These are phyloP conservation scores for Cynocephalus volans DNA, from an alignment of 2,113 vertebrate species.

Conservation along the genomic window DNA sequence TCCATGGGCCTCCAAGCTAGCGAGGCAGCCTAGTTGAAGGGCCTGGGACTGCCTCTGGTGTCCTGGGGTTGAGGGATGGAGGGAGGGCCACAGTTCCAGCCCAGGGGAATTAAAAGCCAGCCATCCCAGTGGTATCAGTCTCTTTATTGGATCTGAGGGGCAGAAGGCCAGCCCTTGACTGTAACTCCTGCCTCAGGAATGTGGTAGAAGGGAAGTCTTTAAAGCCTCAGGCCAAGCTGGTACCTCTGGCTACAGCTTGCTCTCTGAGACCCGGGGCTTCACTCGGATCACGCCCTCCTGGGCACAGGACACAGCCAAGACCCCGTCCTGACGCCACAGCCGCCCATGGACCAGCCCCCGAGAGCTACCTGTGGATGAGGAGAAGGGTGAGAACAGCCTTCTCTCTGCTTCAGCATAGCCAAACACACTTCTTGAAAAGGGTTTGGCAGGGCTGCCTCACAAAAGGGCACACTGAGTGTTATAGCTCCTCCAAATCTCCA, in stretches of 20 bases:
- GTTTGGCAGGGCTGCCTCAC: not conserved
- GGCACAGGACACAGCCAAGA: conserved; percentile 94
- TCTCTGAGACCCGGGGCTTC: conserved; percentile 79
- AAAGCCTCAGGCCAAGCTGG: conserved; percentile 18
- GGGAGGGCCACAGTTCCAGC: not conserved
- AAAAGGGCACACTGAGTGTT: too few relatives aligned
- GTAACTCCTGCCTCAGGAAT: not conserved
- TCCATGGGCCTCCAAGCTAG: not conserved
- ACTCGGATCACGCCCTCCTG: conserved; percentile 96
- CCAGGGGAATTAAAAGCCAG: conserved; percentile 65
- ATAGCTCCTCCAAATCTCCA: not conserved
- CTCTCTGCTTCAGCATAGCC: not conserved
- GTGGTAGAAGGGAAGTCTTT: not conserved
- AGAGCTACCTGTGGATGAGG: conserved; percentile 90
- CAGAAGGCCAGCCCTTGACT: accelerated
- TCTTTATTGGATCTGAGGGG: conserved; percentile 77
- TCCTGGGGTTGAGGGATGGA: conserved; percentile 24
- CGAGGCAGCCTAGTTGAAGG: not conserved
- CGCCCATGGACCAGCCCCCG: conserved; percentile 95
- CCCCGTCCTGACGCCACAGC: conserved; percentile 95
- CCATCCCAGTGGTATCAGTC: conserved; percentile 52
- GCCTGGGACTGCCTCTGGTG: not conserved
- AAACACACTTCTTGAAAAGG: not conserved
- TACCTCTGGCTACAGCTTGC: conserved; percentile 91
- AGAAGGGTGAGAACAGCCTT: not conserved